Conservation (phyloP, 2,888 invertebrate genomes). For the Trichacis sp. region DNA sequence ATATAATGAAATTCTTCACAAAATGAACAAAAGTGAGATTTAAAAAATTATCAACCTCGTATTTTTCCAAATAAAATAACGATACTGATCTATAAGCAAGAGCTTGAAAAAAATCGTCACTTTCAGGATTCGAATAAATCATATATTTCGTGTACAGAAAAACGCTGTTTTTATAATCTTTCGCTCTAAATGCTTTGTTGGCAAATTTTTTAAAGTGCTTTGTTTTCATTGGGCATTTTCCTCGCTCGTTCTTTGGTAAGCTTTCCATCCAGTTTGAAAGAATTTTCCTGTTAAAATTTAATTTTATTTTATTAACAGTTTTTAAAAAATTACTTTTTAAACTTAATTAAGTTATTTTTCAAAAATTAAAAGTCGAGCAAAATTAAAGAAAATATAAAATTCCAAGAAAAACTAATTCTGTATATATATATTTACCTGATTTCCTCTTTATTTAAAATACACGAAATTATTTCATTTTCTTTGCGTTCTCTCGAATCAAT, state of each 20-base stretch:
- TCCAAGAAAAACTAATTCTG: neutral
- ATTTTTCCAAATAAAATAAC: slow-evolving; percentile 73
- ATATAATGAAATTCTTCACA: slow-evolving; percentile 11
- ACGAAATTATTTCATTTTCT: slow-evolving; percentile 51
- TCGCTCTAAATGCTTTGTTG: slow-evolving; percentile 73
- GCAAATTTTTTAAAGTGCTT: slow-evolving; percentile 69
- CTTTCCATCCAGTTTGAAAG: slow-evolving; percentile 62
- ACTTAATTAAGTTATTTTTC: too few species aligned
- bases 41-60: slow-evolving; percentile 67
- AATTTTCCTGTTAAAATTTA: slow-evolving; percentile 52
- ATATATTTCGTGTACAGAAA: slow-evolving; percentile 76
- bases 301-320: slow-evolving; percentile 1
- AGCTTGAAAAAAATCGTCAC: slow-evolving; percentile 74
- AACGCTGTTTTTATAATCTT: slow-evolving; percentile 71
- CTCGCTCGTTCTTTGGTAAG: slow-evolving; percentile 54
- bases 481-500: slow-evolving; percentile 31
- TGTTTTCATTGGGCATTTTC: slow-evolving; percentile 62
- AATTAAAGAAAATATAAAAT: too few species aligned
- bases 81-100: slow-evolving; percentile 80
- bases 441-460: slow-evolving; percentile 42
- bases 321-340: slow-evolving; percentile 5
- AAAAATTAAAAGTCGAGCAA: too few species aligned
- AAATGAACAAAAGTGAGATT: slow-evolving; percentile 7
- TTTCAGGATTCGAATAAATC: slow-evolving; percentile 71
- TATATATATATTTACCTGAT: slow-evolving; percentile 44